Percentiles rank a stretch among this genome's conserved stretches.
Evolutionary conservation across 2,888 invertebrate species (phyloP).

Genomic region (Clanis bilineata): DNA sequence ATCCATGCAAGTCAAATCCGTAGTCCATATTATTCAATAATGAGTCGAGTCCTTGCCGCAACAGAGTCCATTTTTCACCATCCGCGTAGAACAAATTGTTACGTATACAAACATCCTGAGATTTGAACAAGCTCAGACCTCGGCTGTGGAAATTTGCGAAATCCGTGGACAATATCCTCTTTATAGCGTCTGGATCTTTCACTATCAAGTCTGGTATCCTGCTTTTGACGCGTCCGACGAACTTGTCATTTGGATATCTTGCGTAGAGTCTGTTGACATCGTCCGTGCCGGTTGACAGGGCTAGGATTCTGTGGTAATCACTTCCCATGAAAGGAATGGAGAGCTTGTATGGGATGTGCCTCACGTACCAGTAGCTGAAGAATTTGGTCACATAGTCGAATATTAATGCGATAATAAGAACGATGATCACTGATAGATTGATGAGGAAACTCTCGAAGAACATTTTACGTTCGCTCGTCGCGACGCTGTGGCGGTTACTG

Average conservation of each 20-base stretch:
- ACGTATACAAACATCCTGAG: constrained; percentile 79
- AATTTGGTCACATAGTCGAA: constrained; percentile 75
- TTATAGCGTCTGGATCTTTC: constrained; percentile 68
- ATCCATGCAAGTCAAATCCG: constrained; percentile 66
- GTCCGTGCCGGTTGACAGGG: constrained; percentile 58
- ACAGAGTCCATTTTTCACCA: constrained; percentile 73
- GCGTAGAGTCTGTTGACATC: constrained; percentile 62
- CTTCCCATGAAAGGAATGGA: constrained; percentile 67
- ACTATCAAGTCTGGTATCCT: constrained; percentile 73
- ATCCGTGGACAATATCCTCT: constrained; percentile 73
- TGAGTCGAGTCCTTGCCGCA: constrained; percentile 62
- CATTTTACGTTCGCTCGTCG: constrained; percentile 67
- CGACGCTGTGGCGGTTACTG: constrained; percentile 57
- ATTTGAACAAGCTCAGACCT: constrained; percentile 76
- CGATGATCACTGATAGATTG: constrained; percentile 54
- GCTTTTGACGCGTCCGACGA: constrained; percentile 66
- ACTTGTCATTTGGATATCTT: constrained; percentile 59
- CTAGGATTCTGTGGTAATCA: constrained; percentile 66
- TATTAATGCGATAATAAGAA: constrained; percentile 59
- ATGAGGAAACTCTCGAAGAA: constrained; percentile 75
- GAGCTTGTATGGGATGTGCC: constrained; percentile 66
- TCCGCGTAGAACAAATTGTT: constrained; percentile 79
- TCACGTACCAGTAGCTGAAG: constrained; percentile 76
- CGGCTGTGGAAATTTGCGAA: constrained; percentile 75
- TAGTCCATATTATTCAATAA: constrained; percentile 56